Evolutionary conservation across 2,113 vertebrate genomes (phyloP).

Genomic region (Sinocyclocheilus anophthalmus): DNA sequence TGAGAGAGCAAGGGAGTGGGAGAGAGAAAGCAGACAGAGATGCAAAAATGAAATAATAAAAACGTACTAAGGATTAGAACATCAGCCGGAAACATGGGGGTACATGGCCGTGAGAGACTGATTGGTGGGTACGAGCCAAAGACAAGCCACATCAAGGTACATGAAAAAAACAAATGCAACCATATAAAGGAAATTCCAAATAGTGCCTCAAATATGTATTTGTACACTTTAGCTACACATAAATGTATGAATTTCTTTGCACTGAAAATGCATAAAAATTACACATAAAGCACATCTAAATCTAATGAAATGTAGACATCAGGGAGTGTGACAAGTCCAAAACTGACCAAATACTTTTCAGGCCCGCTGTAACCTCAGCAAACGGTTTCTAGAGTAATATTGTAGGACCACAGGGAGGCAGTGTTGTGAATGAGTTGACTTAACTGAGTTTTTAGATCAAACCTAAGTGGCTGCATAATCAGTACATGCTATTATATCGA

Average conservation of each 20-base stretch:
- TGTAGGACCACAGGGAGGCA: constrained; percentile 71
- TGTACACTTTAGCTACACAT: not conserved
- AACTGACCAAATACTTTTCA: not conserved
- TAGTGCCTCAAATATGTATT: not conserved
- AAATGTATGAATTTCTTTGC: not conserved
- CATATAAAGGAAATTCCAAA: not conserved
- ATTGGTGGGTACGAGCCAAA: not conserved
- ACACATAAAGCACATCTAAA: not conserved
- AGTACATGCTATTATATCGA: constrained; percentile 53
- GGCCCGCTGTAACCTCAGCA: not conserved
- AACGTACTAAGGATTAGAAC: constrained; percentile 17
- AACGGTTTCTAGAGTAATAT: constrained; percentile 5
- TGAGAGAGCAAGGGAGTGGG: constrained; percentile 4
- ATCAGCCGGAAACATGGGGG: constrained; percentile 17
- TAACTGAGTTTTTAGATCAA: constrained; percentile 44
- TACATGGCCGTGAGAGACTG: not conserved
- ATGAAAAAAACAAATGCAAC: not conserved
- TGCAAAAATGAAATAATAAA: constrained; percentile 24
- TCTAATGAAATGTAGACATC: not conserved
- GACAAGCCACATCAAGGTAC: not conserved
- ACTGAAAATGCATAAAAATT: not conserved
- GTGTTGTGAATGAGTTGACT: constrained; percentile 55
- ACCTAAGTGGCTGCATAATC: constrained; percentile 63
- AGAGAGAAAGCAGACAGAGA: not conserved
- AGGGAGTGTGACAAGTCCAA: not conserved